phyloP scores from a whole-genome alignment of 2,113 vertebrate species.

The Leucoraja erinaceus region DNA sequence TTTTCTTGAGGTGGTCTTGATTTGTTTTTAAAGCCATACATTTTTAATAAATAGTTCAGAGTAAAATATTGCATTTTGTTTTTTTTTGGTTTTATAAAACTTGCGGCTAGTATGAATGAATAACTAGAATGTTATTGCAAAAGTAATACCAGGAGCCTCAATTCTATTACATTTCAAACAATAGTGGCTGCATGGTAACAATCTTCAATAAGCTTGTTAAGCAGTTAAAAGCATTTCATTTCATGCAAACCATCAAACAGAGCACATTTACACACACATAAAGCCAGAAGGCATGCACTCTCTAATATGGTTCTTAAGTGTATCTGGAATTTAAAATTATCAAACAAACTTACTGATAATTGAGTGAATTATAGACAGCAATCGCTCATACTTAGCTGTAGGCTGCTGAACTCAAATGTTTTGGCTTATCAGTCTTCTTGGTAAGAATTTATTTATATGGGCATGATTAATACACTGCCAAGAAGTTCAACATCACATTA shows the following conservation, averaged over 20 bases:
- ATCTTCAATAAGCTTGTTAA: not conserved
- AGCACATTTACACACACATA: not conserved
- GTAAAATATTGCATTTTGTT: not conserved
- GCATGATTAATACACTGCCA: too few relatives aligned
- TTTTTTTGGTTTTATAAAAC: not conserved
- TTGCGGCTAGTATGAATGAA: not conserved
- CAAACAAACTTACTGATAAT: slow-evolving; percentile 13
- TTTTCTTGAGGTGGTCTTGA: not conserved
- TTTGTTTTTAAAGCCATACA: not conserved
- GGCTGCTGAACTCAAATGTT: not conserved
- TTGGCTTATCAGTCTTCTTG: not conserved
- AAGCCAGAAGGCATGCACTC: not conserved
- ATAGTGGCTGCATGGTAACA: not conserved
- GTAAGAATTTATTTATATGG: not conserved
- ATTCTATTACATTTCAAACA: not conserved
- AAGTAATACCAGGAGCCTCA: not conserved
- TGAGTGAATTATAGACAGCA: not conserved
- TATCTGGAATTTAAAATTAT: not conserved
- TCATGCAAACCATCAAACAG: slow-evolving; percentile 18
- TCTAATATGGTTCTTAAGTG: not conserved
- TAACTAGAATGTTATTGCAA: not conserved
- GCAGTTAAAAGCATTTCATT: slow-evolving; percentile 18
- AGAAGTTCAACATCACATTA: not conserved
- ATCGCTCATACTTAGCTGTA: not conserved
- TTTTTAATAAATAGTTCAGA: not conserved